A percentile compares a stretch with the other conserved stretches of the same genome.
phyloP scores from a whole-genome alignment of 2,797 vertebrate species.

The Chelonia mydas region DNA sequence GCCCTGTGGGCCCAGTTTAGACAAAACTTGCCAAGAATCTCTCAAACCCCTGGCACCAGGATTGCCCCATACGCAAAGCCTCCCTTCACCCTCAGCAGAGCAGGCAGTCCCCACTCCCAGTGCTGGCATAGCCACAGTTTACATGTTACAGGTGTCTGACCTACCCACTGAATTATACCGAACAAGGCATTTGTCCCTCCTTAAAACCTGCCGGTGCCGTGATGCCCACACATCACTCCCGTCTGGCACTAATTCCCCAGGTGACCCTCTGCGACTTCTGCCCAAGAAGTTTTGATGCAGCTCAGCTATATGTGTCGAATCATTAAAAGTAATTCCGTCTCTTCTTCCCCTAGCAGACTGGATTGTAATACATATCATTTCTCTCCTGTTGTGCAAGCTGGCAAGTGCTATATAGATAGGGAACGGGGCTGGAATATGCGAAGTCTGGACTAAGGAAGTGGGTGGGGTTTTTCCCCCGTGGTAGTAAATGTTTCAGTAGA shows the following conservation, averaged over 20 bases:
- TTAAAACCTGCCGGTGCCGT: rapidly evolving
- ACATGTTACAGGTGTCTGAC: too few species aligned
- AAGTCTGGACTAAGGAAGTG: not conserved
- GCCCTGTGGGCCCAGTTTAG: too few species aligned
- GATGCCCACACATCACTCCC: rapidly evolving
- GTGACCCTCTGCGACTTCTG: not conserved
- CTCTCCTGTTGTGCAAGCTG: rapidly evolving
- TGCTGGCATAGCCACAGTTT: too few species aligned
- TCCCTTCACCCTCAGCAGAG: too few species aligned
- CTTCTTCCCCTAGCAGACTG: not conserved
- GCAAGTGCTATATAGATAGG: not conserved
- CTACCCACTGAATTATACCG: too few species aligned
- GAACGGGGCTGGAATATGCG: not conserved
- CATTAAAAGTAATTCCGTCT: not conserved
- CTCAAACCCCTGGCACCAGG: too few species aligned
- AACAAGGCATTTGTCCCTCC: too few species aligned
- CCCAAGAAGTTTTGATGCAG: rapidly evolving
- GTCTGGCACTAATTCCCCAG: not conserved
- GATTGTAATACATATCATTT: not conserved
- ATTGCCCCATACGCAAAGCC: too few species aligned
- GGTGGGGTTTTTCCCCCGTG: not conserved
- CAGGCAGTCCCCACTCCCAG: too few species aligned
- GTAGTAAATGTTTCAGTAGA: not conserved
- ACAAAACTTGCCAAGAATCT: too few species aligned
- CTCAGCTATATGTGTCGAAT: not conserved